phyloP scores from a whole-genome alignment of 2,888 invertebrate species.

The Drosophila nr. perissopoda region DNA sequence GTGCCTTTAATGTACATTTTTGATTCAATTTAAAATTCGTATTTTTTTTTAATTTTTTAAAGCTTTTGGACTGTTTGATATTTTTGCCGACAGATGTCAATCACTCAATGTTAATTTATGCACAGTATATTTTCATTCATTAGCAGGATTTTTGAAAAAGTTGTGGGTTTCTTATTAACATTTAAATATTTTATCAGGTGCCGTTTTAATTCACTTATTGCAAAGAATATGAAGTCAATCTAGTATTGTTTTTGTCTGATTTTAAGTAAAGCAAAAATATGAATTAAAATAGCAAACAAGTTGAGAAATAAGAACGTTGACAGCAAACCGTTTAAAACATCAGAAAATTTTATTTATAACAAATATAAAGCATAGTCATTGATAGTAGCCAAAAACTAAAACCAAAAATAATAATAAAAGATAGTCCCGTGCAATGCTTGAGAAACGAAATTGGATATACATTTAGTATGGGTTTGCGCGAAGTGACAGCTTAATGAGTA shows the following conservation, averaged over 20 bases:
- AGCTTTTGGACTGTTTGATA: too few species aligned
- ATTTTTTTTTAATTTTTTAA: too few species aligned
- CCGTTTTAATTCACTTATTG: not conserved
- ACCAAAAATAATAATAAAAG: not conserved
- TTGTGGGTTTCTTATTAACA: too few species aligned
- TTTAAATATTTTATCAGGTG: not conserved
- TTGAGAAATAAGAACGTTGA: not conserved
- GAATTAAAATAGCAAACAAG: not conserved
- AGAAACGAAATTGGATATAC: not conserved
- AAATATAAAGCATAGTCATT: not conserved
- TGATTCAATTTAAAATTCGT: too few species aligned
- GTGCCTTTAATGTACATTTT: too few species aligned
- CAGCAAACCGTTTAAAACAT: not conserved
- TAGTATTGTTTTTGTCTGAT: not conserved
- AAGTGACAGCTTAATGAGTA: not conserved
- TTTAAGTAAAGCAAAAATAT: not conserved
- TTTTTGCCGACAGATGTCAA: too few species aligned
- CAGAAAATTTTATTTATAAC: not conserved
- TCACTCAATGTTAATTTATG: too few species aligned
- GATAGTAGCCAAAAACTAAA: not conserved
- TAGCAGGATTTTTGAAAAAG: too few species aligned
- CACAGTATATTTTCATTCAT: too few species aligned
- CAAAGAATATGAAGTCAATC: not conserved
- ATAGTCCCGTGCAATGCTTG: not conserved
- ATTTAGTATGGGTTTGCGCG: not conserved